A percentile compares a stretch with the other conserved stretches of the same genome.
Conservation (phyloP, 2,888 invertebrate genomes). For the Lagria hirta region DNA sequence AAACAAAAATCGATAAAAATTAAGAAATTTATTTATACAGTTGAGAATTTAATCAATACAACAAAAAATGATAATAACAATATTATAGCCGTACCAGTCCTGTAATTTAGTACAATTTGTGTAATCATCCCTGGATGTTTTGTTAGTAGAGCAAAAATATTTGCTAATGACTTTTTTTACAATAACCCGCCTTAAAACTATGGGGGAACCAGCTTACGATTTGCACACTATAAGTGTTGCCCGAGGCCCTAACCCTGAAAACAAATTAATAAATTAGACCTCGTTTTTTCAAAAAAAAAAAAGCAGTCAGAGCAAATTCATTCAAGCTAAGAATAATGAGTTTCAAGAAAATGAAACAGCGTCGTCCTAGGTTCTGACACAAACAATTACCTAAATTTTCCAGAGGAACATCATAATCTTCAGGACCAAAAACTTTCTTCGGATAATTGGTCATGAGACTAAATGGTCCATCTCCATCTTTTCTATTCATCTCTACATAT, state of each 20-base stretch:
- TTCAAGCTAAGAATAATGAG: neutral
- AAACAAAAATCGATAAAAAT: too few species aligned
- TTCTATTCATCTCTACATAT: conserved; percentile 82
- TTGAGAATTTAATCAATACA: too few species aligned
- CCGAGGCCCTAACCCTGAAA: conserved; percentile 78
- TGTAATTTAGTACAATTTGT: too few species aligned
- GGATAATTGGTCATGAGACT: conserved; percentile 91
- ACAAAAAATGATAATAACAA: too few species aligned
- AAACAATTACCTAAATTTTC: conserved; percentile 70
- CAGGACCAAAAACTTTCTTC: conserved; percentile 78
- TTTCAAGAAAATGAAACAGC: conserved; percentile 1
- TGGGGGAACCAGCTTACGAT: too few species aligned
- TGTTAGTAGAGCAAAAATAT: too few species aligned
- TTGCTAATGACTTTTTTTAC: too few species aligned
- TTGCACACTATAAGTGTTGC: conserved; percentile 80
- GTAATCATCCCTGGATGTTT: too few species aligned
- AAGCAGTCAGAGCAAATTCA: neutral
- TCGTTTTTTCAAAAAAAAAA: neutral
- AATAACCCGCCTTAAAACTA: too few species aligned
- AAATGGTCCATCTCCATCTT: conserved; percentile 69
- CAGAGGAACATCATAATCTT: conserved; percentile 88
- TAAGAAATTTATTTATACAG: too few species aligned
- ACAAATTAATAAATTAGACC: conserved; percentile 29
- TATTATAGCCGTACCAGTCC: too few species aligned
- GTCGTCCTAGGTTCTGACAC: conserved; percentile 5